A percentile compares a stretch with the other conserved stretches of the same genome.
Evolutionary conservation across 2,888 invertebrate genomes (phyloP).

Genomic region (Trissoscelio sp.): DNA sequence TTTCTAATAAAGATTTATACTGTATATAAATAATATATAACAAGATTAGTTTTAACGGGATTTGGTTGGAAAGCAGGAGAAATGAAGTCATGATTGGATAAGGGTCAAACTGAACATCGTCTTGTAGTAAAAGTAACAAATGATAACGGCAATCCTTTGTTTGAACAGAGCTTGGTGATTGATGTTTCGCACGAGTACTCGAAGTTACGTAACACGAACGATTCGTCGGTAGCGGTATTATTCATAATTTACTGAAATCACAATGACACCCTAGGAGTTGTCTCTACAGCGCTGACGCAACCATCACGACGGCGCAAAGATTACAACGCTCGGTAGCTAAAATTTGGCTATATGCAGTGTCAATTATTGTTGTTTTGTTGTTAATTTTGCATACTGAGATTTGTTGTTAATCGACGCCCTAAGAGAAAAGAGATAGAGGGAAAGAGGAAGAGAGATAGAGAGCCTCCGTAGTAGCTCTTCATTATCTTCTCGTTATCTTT

Average conservation of each 20-base stretch:
- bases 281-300: slow-evolving; percentile 70
- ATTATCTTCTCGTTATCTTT: slow-evolving; percentile 54
- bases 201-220: slow-evolving; percentile 44
- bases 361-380: slow-evolving; percentile 27
- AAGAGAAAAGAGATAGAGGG: slow-evolving; percentile 48
- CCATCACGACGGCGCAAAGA: slow-evolving; percentile 67
- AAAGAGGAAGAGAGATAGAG: slow-evolving; percentile 57
- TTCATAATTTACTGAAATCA: slow-evolving; percentile 41
- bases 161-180: slow-evolving; percentile 7
- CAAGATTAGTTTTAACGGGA: no score
- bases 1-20: no score
- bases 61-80: no score
- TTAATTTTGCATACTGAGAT: slow-evolving; percentile 35
- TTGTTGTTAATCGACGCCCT: slow-evolving; percentile 55
- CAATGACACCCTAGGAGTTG: slow-evolving; percentile 62
- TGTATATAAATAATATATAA: no score
- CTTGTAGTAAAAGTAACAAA: not conserved
- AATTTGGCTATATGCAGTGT: slow-evolving; percentile 54
- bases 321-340: slow-evolving; percentile 62
- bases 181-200: slow-evolving; percentile 33
- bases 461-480: slow-evolving; percentile 53
- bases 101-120: not conserved
- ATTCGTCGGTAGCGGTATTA: slow-evolving; percentile 37
- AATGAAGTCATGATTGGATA: no score
- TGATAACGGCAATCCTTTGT: slow-evolving; percentile 12